phyloP scores from a whole-genome alignment of 2,888 invertebrate species.

The Ferdinandea cuprea region DNA sequence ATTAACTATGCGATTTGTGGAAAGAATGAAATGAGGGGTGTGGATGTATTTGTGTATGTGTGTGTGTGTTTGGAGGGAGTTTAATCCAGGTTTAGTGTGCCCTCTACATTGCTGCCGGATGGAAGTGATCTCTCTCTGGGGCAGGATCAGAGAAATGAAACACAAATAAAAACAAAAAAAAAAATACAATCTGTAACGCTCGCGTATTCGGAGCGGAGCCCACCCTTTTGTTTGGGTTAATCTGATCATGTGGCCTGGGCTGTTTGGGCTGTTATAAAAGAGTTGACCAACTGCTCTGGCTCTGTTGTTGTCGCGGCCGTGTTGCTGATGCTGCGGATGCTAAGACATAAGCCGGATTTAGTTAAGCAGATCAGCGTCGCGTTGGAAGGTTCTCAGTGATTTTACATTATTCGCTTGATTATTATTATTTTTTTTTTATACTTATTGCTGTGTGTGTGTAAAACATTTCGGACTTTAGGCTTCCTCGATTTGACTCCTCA shows the following conservation, averaged over 20 bases:
- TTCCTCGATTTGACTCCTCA: slow-evolving; percentile 54
- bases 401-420: slow-evolving; percentile 75
- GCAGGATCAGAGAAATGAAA: slow-evolving; percentile 65
- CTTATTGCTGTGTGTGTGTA: slow-evolving; percentile 32
- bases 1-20: slow-evolving; percentile 69
- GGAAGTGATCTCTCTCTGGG: slow-evolving; percentile 59
- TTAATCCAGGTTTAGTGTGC: slow-evolving; percentile 70
- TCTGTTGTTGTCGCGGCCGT: slow-evolving; percentile 19
- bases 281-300: slow-evolving; percentile 68
- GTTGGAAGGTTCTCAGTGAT: slow-evolving; percentile 74
- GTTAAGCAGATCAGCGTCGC: slow-evolving; percentile 82
- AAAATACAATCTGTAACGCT: slow-evolving; percentile 44
- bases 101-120: slow-evolving; percentile 32
- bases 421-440: slow-evolving; percentile 43
- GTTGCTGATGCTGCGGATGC: slow-evolving; percentile 71
- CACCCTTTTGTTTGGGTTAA: slow-evolving; percentile 70
- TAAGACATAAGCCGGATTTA: slow-evolving; percentile 82
- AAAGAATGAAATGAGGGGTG: neutral
- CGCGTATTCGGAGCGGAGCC: slow-evolving; percentile 31
- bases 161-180: slow-evolving; percentile 29
- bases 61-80: slow-evolving; percentile 39
- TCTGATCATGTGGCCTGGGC: slow-evolving; percentile 63
- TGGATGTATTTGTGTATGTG: neutral
- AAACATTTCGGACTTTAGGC: slow-evolving; percentile 43
- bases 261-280: slow-evolving; percentile 58